Evolutionary conservation across 1,140 invertebrate species (phyloP).

Genomic region (Panulirus ornatus): DNA sequence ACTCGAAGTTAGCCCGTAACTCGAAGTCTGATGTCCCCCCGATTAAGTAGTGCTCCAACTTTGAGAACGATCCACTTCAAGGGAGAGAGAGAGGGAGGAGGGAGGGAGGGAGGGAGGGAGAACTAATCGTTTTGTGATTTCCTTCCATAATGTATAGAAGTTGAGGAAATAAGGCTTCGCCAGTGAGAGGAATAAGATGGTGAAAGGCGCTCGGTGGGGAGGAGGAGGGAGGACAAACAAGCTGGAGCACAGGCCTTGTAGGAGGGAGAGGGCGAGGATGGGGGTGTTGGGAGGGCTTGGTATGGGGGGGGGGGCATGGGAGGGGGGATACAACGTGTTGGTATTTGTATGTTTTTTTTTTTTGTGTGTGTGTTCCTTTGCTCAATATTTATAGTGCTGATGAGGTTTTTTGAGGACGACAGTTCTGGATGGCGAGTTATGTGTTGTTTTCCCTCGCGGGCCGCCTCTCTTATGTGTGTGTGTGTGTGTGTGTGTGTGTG

Average conservation of each 20-base stretch:
- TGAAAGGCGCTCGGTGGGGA: not conserved
- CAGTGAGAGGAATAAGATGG: constrained; percentile 1
- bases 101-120: not conserved
- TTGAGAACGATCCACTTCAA: constrained; percentile 60
- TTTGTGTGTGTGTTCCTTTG: not conserved
- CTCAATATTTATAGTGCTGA: too few species aligned
- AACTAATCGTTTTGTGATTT: constrained; percentile 68
- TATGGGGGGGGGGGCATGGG: not conserved
- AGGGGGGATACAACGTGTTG: not conserved
- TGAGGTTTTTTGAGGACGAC: too few species aligned
- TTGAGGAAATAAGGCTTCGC: constrained; percentile 53
- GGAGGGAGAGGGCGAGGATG: not conserved
- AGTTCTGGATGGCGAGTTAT: too few species aligned
- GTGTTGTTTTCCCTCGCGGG: not conserved
- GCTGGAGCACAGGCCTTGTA: not conserved
- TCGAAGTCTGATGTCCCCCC: constrained; percentile 50
- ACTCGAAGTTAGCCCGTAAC: constrained; percentile 56
- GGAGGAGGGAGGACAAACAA: not conserved
- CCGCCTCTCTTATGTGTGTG: not conserved
- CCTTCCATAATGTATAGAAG: constrained; percentile 55
- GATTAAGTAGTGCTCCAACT: constrained; percentile 67
- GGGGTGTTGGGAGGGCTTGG: not conserved
- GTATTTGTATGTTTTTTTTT: constrained; percentile 19
- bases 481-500: constrained; percentile 31
- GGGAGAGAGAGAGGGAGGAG: constrained; percentile 10